Evolutionary conservation across 2,797 vertebrate species (phyloP).

Genomic region (Taeniopygia guttata): DNA sequence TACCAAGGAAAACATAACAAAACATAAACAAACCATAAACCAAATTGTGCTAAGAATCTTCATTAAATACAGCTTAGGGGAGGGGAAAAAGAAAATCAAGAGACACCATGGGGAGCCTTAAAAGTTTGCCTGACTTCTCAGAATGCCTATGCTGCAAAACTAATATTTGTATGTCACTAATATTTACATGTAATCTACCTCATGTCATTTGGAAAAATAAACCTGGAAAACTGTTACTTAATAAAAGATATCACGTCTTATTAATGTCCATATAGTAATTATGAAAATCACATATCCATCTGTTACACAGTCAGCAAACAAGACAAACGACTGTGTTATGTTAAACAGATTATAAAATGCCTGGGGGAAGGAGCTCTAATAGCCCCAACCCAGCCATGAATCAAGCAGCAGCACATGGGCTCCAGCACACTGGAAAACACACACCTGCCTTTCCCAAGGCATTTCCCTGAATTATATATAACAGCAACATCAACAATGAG

Average conservation of each 20-base stretch:
- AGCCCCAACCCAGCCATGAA: neutral
- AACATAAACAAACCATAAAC: neutral
- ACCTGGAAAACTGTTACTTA: slow-evolving; percentile 70
- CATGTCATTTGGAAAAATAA: slow-evolving; percentile 61
- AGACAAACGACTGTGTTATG: slow-evolving; percentile 75
- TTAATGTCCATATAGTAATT: slow-evolving; percentile 72
- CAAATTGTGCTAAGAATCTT: neutral
- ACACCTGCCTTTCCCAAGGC: neutral
- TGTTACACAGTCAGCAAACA: slow-evolving; percentile 75
- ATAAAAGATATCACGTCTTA: slow-evolving; percentile 77
- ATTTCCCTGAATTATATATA: neutral
- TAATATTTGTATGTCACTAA: slow-evolving; percentile 29
- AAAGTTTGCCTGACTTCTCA: neutral
- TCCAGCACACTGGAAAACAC: neutral
- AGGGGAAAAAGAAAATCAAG: neutral
- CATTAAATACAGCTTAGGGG: neutral
- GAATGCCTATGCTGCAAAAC: neutral
- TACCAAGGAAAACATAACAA: neutral
- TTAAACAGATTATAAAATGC: slow-evolving; percentile 77
- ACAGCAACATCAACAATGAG: neutral
- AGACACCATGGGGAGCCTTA: neutral
- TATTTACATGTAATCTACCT: slow-evolving; percentile 38
- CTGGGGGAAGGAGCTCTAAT: slow-evolving; percentile 68
- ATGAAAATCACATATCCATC: slow-evolving; percentile 76
- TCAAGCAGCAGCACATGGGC: neutral